These are phyloP conservation scores for Leptopilina boulardi DNA, from an alignment of 1,140 invertebrate genomes.

Conservation along the genomic window DNA sequence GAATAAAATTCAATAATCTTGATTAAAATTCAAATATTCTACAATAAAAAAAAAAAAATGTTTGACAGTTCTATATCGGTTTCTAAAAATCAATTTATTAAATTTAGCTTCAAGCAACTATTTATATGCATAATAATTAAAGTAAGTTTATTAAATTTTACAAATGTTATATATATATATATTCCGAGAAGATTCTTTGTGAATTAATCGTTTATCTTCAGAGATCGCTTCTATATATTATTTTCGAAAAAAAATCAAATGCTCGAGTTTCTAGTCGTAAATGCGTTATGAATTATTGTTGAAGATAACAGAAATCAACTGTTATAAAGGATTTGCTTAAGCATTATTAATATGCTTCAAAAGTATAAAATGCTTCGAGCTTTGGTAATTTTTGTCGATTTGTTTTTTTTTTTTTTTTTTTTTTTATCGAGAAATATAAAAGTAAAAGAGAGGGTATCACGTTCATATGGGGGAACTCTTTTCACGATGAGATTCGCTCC, in stretches of 20 bases:
- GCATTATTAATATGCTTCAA: conserved; percentile 11
- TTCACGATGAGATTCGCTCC: conserved; percentile 43
- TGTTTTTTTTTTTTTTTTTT: background rate
- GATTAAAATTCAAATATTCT: no score
- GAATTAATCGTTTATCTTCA: background rate
- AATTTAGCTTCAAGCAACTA: background rate
- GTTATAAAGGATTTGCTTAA: conserved; percentile 21
- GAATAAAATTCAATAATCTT: no score
- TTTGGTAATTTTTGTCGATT: background rate
- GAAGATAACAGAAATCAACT: background rate
- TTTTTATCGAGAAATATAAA: background rate
- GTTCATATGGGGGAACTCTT: conserved; percentile 2
- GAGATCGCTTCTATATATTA: background rate
- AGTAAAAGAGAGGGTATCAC: background rate
- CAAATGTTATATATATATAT: no score
- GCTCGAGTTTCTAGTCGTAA: conserved; percentile 6
- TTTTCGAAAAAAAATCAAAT: background rate
- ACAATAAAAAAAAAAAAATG: no score
- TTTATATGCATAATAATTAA: background rate
- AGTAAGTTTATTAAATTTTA: no score
- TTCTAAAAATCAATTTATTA: no score
- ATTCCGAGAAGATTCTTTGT: background rate
- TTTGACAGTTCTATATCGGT: no score
- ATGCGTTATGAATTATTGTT: conserved; percentile 14
- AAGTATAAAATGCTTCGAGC: background rate